Base-by-base conservation (phyloP, 2,888 invertebrate species). In the Pogonocherus hispidulus region DNA sequence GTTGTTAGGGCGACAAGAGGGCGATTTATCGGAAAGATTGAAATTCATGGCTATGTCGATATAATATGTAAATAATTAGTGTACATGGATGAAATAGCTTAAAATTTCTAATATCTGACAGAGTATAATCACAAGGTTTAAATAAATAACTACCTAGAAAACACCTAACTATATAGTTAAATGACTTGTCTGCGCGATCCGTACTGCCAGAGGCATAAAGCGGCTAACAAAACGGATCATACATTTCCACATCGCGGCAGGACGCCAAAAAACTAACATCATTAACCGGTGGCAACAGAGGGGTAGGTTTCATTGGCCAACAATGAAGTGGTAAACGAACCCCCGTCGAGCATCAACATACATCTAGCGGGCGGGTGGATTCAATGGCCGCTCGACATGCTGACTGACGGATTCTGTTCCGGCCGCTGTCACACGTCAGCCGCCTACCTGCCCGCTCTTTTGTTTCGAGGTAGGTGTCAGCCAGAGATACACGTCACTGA, bases 321-420 rank as follows among this genome's bases (percentile, higher is more conserved):
- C 54, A 55, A 55, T 55, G 35, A 35, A 55, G 54, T 55, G 54
- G 54, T 55, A 35, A 55, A 55, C 54, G 32, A 44, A 35, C 46
- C 47, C 59, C 59, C 14, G 35, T 32, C 20, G 59, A 8, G 46
- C 22, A 46, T 23, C 32, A 59, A 59, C 59, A 59, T 59, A 57
- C 44, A 59, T n/a, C n/a, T 47, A 59, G 32, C 59, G n/a, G 46
- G 46, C 59, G 20, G 19, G n/a, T n/a, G 23, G n/a, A 47, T 47
- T 59, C 18, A 59, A 59, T 59, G 35, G 59, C 41, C 32, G 19
- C 18, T 47, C 47, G 59, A 47, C 59, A 59, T 32, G 47, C 47
- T 59, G 59, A 59, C 59, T 18, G 59, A 32, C 32, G 59, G 59
- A 16, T 47, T 47, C 27, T 59, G 59, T 59, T 14, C 32, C 11